phyloP scores from a whole-genome alignment of 2,113 vertebrate genomes.

The Chascanopsetta lugubris region DNA sequence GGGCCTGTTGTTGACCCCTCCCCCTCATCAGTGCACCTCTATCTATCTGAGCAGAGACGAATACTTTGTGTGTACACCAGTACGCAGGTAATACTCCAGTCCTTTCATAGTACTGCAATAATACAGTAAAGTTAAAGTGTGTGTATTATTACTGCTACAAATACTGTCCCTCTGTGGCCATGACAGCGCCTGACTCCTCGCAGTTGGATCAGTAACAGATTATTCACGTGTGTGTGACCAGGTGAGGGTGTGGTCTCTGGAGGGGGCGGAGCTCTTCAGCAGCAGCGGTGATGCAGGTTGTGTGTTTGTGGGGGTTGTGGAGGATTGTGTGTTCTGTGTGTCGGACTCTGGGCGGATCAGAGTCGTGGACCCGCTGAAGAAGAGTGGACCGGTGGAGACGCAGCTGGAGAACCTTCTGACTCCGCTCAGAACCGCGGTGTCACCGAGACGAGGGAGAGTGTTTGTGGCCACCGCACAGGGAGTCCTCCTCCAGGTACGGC shows the following conservation, averaged over 20 bases:
- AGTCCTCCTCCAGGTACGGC: slow-evolving; percentile 75
- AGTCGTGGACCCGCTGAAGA: slow-evolving; percentile 50
- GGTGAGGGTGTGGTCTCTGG: slow-evolving; percentile 80
- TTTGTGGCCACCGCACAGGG: slow-evolving; percentile 75
- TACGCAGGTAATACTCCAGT: slow-evolving; percentile 77
- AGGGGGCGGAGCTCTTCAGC: slow-evolving; percentile 73
- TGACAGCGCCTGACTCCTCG: too few species aligned
- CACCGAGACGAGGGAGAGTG: slow-evolving; percentile 70
- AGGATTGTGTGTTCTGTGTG: slow-evolving; percentile 63
- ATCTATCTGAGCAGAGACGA: slow-evolving; percentile 66
- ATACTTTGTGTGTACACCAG: slow-evolving; percentile 70
- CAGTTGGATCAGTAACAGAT: background rate
- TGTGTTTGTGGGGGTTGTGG: slow-evolving; percentile 64
- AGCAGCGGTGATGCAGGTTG: background rate
- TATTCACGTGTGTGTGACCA: slow-evolving; percentile 37
- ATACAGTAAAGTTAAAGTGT: too few species aligned
- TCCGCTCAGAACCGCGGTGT: slow-evolving; percentile 28
- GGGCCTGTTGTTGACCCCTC: slow-evolving; percentile 40
- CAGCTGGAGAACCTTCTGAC: slow-evolving; percentile 25
- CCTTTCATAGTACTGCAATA: too few species aligned
- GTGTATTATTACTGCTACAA: too few species aligned
- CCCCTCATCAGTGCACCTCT: slow-evolving; percentile 62
- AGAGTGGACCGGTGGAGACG: slow-evolving; percentile 42
- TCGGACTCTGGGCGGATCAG: slow-evolving; percentile 59
- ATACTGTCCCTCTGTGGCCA: too few species aligned